These are phyloP conservation scores for Monopis laevigella DNA, from an alignment of 2,888 invertebrate species.

Conservation along the genomic window DNA sequence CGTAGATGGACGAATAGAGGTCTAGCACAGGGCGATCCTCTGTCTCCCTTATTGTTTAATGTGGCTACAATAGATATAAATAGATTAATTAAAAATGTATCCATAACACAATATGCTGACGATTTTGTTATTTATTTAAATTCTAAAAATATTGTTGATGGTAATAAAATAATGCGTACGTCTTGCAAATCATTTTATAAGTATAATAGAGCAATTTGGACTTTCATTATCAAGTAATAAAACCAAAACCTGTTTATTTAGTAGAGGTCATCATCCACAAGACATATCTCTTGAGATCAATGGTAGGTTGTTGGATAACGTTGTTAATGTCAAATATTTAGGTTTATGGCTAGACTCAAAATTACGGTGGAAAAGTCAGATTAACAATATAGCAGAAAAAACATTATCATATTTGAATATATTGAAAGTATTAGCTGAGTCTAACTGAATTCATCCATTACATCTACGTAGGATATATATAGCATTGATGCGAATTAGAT, in stretches of 20 bases:
- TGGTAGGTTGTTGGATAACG: constrained; percentile 12
- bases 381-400: constrained; percentile 17
- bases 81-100: too few relatives aligned
- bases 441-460: constrained; percentile 21
- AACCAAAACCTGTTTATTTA: constrained; percentile 3
- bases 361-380: constrained; percentile 20
- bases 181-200: not conserved
- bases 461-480: constrained; percentile 22
- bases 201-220: not conserved
- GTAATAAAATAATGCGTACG: too few relatives aligned
- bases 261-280: not conserved
- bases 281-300: constrained; percentile 10
- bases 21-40: too few relatives aligned
- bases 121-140: too few relatives aligned
- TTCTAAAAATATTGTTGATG: too few relatives aligned
- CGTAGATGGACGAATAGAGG: too few relatives aligned
- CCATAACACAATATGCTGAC: too few relatives aligned
- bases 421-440: constrained; percentile 19
- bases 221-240: not conserved
- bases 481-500: constrained; percentile 21
- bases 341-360: constrained; percentile 19
- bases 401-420: constrained; percentile 16
- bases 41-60: too few relatives aligned
- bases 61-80: too few relatives aligned
- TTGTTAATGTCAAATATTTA: constrained; percentile 19